phyloP scores from a whole-genome alignment of 1,140 invertebrate species.

The Eueides isabella region DNA sequence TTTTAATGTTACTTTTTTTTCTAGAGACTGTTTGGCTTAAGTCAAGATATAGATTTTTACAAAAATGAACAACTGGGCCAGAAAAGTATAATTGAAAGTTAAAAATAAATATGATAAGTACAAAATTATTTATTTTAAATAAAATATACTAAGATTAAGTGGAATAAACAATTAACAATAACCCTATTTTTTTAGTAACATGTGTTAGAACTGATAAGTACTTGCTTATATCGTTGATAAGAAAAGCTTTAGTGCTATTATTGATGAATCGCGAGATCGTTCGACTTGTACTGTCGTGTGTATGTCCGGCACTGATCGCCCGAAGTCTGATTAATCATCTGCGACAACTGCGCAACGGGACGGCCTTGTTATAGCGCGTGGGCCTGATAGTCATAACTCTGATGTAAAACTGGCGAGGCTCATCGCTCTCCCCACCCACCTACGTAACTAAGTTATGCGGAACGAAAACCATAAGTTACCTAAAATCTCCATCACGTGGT shows the following conservation, averaged over 20 bases:
- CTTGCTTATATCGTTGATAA: not conserved
- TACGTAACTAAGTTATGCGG: conserved; percentile 42
- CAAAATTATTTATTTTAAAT: not conserved
- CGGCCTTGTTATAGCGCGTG: conserved; percentile 72
- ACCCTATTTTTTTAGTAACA: not conserved
- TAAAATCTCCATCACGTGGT: not conserved
- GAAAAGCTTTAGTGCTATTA: not conserved
- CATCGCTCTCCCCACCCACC: conserved; percentile 53
- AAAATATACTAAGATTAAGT: not conserved
- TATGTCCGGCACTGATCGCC: conserved; percentile 73
- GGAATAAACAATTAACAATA: not conserved
- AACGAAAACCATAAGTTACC: conserved; percentile 42
- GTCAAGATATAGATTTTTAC: conserved; percentile 26
- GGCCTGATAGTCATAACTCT: conserved; percentile 69
- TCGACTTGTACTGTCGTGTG: conserved; percentile 47
- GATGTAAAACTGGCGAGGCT: conserved; percentile 55
- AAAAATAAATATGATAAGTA: not conserved
- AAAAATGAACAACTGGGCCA: not conserved
- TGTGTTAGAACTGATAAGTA: not conserved
- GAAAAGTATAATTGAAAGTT: not conserved
- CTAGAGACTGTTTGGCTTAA: conserved; percentile 9
- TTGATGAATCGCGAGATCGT: conserved; percentile 10
- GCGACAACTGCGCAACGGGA: conserved; percentile 72
- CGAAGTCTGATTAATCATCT: conserved; percentile 73
- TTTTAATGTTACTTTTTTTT: not conserved